Evolutionary conservation across 1,140 invertebrate species (phyloP).

Genomic region (Trichonephila inaurata): DNA sequence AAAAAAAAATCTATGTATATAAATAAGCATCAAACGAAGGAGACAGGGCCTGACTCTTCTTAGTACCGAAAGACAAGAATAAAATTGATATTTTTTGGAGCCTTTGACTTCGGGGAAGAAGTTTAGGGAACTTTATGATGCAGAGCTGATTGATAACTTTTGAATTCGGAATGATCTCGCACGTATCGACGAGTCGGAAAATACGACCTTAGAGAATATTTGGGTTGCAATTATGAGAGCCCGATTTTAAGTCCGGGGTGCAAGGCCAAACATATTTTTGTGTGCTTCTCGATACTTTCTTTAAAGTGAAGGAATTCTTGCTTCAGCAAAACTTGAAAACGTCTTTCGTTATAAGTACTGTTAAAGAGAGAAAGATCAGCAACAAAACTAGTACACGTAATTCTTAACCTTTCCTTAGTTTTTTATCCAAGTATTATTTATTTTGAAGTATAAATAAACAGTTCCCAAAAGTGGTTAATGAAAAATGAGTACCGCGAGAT

Average conservation of each 20-base stretch:
- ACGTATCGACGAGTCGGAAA: conserved; percentile 33
- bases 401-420: too few species aligned
- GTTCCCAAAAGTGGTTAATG: too few species aligned
- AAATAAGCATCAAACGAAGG: conserved; percentile 53
- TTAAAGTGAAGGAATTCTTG: too few species aligned
- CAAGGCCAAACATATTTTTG: not conserved
- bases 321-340: too few species aligned
- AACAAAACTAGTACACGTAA: too few species aligned
- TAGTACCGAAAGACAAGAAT: conserved; percentile 53
- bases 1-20: conserved; percentile 26
- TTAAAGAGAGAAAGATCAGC: too few species aligned
- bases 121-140: conserved; percentile 50
- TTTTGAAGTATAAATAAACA: not conserved
- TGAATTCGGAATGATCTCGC: conserved; percentile 60
- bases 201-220: conserved; percentile 27
- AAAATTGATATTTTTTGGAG: conserved; percentile 71
- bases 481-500: too few species aligned
- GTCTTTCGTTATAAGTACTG: too few species aligned
- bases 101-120: conserved; percentile 58
- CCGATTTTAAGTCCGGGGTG: not conserved
- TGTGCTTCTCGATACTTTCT: not conserved
- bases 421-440: not conserved
- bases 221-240: conserved; percentile 9
- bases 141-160: conserved; percentile 62
- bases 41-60: conserved; percentile 46